A percentile compares a stretch with the other conserved stretches of the same genome.
These are phyloP conservation scores for Steinernema khuongi DNA, from an alignment of 1,140 invertebrate genomes.

Conservation along the genomic window DNA sequence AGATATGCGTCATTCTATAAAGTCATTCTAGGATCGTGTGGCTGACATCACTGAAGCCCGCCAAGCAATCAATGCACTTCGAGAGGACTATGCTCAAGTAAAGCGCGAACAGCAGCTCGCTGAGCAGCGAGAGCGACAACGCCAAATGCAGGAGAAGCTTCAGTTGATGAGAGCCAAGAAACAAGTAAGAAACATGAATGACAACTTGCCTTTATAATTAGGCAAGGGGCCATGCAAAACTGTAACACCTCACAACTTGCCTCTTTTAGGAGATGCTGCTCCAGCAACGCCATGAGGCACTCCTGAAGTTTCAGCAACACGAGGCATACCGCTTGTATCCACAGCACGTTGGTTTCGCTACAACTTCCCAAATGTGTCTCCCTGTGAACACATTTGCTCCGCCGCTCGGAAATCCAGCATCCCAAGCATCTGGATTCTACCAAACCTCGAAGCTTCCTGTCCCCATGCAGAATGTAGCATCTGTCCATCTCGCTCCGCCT, in stretches of 20 bases:
- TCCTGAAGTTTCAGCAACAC: slow-evolving; percentile 57
- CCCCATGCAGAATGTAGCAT: no score
- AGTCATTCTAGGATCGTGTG: slow-evolving; percentile 88
- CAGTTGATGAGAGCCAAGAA: slow-evolving; percentile 98
- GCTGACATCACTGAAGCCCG: slow-evolving; percentile 86
- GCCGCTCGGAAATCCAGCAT: no score
- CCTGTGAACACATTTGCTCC: no score
- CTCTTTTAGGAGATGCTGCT: slow-evolving; percentile 57
- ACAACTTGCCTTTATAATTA: not conserved
- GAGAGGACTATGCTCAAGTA: slow-evolving; percentile 87
- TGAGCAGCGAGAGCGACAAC: slow-evolving; percentile 71
- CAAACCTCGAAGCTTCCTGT: no score
- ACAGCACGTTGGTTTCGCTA: no score
- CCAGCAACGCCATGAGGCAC: slow-evolving; percentile 47
- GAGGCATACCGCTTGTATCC: no score
- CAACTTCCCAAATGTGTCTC: no score
- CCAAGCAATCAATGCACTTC: slow-evolving; percentile 84
- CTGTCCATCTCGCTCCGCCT: no score
- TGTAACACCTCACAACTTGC: no score
- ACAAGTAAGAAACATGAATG: slow-evolving; percentile 67
- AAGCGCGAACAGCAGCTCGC: slow-evolving; percentile 78
- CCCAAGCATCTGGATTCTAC: no score
- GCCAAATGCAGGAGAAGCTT: slow-evolving; percentile 86
- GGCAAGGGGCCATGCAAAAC: not conserved
- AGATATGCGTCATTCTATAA: no score